Conservation (phyloP, 1,140 invertebrate species). For the Drosophila baimaii region DNA sequence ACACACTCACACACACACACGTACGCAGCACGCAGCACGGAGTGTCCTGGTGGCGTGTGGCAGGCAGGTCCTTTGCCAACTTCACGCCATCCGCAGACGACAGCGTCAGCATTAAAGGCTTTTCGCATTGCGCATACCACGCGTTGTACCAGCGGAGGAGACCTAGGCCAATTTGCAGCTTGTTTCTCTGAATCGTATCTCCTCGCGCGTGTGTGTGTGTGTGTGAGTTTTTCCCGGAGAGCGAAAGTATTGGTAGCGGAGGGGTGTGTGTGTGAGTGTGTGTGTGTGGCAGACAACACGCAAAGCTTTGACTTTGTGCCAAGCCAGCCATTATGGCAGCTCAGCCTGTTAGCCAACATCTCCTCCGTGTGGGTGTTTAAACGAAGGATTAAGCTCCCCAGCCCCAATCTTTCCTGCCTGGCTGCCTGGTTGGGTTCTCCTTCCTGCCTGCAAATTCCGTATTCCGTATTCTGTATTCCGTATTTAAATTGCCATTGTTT, state of each 20-base stretch:
- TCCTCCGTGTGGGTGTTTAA: constrained; percentile 51
- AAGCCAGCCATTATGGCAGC: constrained; percentile 50
- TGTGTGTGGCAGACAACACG: constrained; percentile 56
- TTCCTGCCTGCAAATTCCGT: no score
- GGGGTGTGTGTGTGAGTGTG: not conserved
- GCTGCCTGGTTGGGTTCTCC: not conserved
- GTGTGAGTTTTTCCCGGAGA: constrained; percentile 1
- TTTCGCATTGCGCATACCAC: constrained; percentile 72
- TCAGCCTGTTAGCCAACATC: constrained; percentile 49
- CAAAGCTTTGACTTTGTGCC: constrained; percentile 73
- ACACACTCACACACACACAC: constrained; percentile 6
- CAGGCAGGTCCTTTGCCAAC: constrained; percentile 60
- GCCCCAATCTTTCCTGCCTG: not conserved
- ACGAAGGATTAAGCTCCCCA: constrained; percentile 61
- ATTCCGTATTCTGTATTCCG: no score
- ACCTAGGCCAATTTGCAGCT: constrained; percentile 71
- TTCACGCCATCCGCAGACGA: constrained; percentile 64
- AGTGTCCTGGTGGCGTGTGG: constrained; percentile 41
- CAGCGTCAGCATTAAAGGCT: constrained; percentile 62
- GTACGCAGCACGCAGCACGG: constrained; percentile 19
- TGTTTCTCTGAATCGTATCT: constrained; percentile 37
- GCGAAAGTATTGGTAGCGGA: constrained; percentile 8
- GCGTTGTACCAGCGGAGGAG: constrained; percentile 46
- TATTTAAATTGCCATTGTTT: constrained; percentile 72
- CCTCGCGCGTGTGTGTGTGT: constrained; percentile 10